Base-by-base conservation (phyloP, 2,113 vertebrate species). In the Osmerus mordax region DNA sequence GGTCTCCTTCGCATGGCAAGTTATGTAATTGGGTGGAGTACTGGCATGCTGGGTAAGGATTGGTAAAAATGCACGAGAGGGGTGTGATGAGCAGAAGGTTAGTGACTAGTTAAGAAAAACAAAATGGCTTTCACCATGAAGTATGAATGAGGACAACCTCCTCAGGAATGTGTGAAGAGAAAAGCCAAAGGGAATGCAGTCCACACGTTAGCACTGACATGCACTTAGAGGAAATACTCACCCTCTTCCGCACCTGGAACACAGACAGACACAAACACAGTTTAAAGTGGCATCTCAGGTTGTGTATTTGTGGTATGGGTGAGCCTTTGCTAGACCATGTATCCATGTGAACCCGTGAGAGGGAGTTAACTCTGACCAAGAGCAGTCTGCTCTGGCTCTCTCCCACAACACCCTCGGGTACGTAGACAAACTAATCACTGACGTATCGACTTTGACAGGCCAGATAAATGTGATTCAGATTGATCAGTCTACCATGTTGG, bases 391-490 rank as follows among this genome's bases (percentile, higher is more conserved):
- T 82, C 70, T 70, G 81, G 84, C 82, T 1, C 21, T 28, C 56
- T 21, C 76, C 84, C 23, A 81, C 81, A 1, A 36, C 14, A 56
- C 65, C 70, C 32, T 28, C 1, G 3, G 54, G 23, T 21, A 77
- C 15, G 21, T 28, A 51, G 83, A 72, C 81, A 61, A 77, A 86
- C 71, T 18, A 68, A 59, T 71, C 6, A 15, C 75, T 71, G 79
- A 90, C 79, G 71, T 81, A 91, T 82, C 69, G 54, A 75, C 79
- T 41, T 76, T 64, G 90, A 89, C 89, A 83, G 75, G 72, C 80
- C 53, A 55, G 81, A 79, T 69, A 67, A 85, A 75, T 62, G 82
- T 4, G 59, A 85, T 90, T 90, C 78, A 86, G 77, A 47, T 28
- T 65, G 79, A 68, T 78, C 83, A 78, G 32, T 88, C 77, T 47